Percentiles rank a stretch among this genome's conserved stretches.
Conservation (phyloP, 2,113 vertebrate species). For the western clawed frog (Xenopus tropicalis) region UCB_Xtro_10.0 CM004449.2:102320001-102320500, state of each 20-base stretch:
- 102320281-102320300: too few species aligned
- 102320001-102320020: too few species aligned
- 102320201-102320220: not conserved
- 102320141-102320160: constrained; percentile 32
- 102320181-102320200: not conserved
- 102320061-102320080: too few species aligned
- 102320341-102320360: not conserved
- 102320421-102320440: not conserved
- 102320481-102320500: constrained; percentile 10
- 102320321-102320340: too few species aligned
- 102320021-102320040: too few species aligned
- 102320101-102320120: constrained; percentile 3
- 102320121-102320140: constrained; percentile 28
- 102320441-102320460: not conserved
- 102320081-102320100: constrained; percentile 1
- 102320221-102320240: too few species aligned
- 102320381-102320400: not conserved
- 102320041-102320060: too few species aligned
- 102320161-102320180: constrained; percentile 2
- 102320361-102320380: too few species aligned
- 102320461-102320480: too few species aligned
- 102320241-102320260: too few species aligned
- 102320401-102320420: not conserved
- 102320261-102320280: too few species aligned
- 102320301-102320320: too few species aligned